Conservation (phyloP, 2,113 vertebrate genomes). For the Pardalotus punctatus region DNA sequence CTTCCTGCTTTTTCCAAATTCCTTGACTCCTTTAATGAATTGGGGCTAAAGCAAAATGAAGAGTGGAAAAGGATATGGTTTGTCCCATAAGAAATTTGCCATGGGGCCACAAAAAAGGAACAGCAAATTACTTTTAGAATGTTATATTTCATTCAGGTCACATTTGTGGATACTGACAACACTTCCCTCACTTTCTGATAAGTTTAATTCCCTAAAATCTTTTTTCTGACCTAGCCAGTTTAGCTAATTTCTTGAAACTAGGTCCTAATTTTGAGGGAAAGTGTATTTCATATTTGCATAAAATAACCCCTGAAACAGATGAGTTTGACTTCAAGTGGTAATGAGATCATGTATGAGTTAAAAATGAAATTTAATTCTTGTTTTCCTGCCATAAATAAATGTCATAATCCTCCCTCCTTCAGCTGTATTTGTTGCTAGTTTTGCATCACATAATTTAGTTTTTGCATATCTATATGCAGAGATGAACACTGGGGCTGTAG, state of each 20-base stretch:
- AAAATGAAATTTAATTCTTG: background rate
- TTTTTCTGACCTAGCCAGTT: background rate
- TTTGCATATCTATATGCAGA: background rate
- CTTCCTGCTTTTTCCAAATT: background rate
- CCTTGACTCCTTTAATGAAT: background rate
- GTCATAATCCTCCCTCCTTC: background rate
- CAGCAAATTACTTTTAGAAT: background rate
- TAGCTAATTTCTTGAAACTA: background rate
- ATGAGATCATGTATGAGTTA: background rate
- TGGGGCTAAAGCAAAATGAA: background rate
- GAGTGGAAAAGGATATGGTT: background rate
- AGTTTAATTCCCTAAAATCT: background rate
- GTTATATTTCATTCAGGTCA: background rate
- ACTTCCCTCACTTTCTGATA: background rate
- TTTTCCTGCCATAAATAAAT: background rate
- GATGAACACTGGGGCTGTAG: background rate
- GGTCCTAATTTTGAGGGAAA: background rate
- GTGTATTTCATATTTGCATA: background rate
- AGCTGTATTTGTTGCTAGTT: background rate
- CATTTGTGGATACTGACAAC: background rate
- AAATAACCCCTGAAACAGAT: background rate
- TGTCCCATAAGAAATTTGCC: background rate
- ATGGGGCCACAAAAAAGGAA: background rate
- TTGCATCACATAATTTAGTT: background rate
- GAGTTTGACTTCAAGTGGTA: background rate